Conservation (phyloP, 1,140 invertebrate genomes). For the Venustaconcha ellipsiformis region DNA sequence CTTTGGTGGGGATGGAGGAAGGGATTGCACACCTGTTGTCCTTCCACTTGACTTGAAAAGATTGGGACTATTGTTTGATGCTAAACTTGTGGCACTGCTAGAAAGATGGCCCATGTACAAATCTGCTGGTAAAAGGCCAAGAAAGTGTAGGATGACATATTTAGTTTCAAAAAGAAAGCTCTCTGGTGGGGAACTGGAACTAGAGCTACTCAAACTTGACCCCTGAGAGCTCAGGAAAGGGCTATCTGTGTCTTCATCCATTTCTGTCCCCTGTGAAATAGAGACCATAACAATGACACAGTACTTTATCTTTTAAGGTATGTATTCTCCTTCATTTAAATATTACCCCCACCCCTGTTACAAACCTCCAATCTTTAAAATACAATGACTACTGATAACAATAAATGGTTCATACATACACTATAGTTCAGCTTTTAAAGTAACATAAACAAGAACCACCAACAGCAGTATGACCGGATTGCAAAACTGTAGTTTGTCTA, state of each 20-base stretch:
- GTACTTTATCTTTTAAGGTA: no score
- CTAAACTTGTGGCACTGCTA: constrained; percentile 6
- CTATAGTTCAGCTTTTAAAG: no score
- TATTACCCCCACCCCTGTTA: no score
- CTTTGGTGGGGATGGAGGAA: neutral
- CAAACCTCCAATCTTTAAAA: no score
- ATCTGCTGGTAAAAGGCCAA: constrained; percentile 33
- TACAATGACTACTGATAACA: no score
- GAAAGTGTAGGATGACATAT: constrained; percentile 48
- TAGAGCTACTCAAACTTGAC: neutral
- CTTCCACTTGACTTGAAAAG: constrained; percentile 7
- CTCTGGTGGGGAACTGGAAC: constrained; percentile 19
- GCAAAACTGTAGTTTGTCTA: no score
- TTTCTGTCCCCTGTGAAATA: no score
- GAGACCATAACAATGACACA: no score
- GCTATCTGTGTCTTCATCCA: constrained; percentile 4
- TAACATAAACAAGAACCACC: no score
- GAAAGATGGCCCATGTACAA: constrained; percentile 28
- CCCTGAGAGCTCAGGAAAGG: neutral
- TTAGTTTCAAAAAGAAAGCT: constrained; percentile 48
- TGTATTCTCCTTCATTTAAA: no score
- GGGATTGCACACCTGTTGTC: constrained; percentile 4
- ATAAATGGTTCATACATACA: no score
- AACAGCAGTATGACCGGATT: no score
- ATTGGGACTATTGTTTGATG: neutral